phyloP scores from a whole-genome alignment of 1,140 invertebrate genomes.

The Drosophila simulans region DNA sequence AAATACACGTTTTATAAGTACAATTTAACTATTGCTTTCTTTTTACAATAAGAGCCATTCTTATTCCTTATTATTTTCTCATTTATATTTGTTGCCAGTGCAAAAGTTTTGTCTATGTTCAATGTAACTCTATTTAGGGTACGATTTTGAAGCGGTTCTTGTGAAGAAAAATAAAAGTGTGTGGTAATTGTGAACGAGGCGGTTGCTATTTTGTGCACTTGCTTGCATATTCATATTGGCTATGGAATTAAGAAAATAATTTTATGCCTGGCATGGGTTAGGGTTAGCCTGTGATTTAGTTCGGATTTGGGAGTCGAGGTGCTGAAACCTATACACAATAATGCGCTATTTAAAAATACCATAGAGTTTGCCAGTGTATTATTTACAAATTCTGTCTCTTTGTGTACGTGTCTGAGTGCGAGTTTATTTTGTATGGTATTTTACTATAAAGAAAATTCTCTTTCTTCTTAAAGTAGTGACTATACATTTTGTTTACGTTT shows the following conservation, averaged over 20 bases:
- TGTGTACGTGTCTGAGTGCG: constrained; percentile 47
- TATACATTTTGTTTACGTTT: constrained; percentile 84
- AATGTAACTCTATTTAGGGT: constrained; percentile 52
- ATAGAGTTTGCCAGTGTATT: constrained; percentile 58
- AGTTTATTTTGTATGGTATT: constrained; percentile 62
- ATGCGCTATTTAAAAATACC: constrained; percentile 71
- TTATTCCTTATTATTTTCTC: constrained; percentile 32
- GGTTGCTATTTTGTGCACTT: constrained; percentile 58
- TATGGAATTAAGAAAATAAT: constrained; percentile 70
- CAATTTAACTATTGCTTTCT: constrained; percentile 84
- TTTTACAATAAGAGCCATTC: constrained; percentile 64
- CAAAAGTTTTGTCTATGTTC: constrained; percentile 67
- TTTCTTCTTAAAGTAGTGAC: constrained; percentile 84
- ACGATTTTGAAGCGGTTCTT: constrained; percentile 22
- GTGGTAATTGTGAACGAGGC: constrained; percentile 66
- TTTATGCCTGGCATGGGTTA: constrained; percentile 69
- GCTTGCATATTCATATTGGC: neutral
- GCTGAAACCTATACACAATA: constrained; percentile 70
- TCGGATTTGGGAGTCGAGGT: constrained; percentile 30
- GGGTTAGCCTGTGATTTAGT: constrained; percentile 13
- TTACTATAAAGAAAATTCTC: constrained; percentile 63
- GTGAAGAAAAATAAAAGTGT: constrained; percentile 77
- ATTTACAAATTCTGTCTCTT: constrained; percentile 70
- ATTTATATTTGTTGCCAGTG: constrained; percentile 82
- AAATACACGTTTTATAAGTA: constrained; percentile 80